Evolutionary conservation across 1,140 invertebrate genomes (phyloP), one percentile per base, ranked within the genome.

Genomic region (Drosophila triauraria): DNA sequence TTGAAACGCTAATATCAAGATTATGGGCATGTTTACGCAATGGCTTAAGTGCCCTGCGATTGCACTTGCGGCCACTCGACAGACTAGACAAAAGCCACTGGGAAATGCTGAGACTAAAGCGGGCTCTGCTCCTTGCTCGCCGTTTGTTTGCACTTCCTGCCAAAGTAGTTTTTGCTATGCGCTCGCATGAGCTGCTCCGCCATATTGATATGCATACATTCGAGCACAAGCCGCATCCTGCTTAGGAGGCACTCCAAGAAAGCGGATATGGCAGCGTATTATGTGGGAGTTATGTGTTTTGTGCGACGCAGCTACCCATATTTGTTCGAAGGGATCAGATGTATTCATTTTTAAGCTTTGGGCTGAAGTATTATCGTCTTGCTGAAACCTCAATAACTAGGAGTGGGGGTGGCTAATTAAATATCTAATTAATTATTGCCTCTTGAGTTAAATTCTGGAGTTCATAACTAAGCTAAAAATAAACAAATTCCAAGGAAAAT

Each of bases 1-100:
- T 82, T 57, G 72, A 82, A 87, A 63, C 76, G 71, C 57, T 87
- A 82, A 78, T 78, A 78, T 63, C 56, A 80, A 83, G 84, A 83
- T 87, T 84, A 78, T 84, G 61, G 80, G 47, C 54, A 30, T 87
- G 85, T 88, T 88, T 88, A 78, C 65, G 32, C 38, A 74, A 38
- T 25, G 79, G 72, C 72, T 78, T 84, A 87, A 88, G 84, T 87
- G 80, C 42, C 76, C 56, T 63, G 51, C 59, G 81, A 83, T 77
- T 83, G 83, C 83, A 88, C 76, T 88, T 86, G 80, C 62, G 58
- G 59, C 30, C 65, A 71, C 61, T 81, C 63, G 50, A 51, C 9
- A 47, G 56, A 72, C 46, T 53, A 78, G 65, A 78, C 65, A 80
- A 81, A 67, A 64, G 65, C 57, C 53, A 67, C 53, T 42, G 50